These are phyloP conservation scores for Galagoides demidoff DNA, from an alignment of 2,797 vertebrate genomes.

Conservation along the genomic window DNA sequence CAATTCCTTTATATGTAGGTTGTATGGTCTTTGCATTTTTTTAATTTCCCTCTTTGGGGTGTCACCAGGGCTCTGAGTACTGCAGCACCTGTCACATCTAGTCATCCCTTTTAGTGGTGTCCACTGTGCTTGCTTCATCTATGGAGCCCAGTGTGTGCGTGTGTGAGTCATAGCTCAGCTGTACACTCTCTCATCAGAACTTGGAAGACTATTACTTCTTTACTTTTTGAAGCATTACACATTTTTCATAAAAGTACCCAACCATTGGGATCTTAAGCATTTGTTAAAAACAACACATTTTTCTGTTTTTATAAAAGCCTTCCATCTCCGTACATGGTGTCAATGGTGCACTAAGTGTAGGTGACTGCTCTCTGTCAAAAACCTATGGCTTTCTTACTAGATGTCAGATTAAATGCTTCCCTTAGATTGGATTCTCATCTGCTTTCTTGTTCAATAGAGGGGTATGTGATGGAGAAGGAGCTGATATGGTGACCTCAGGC, in stretches of 20 bases:
- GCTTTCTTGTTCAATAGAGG: not conserved
- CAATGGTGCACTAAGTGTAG: not conserved
- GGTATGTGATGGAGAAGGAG: not conserved
- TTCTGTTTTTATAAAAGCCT: slow-evolving; percentile 4
- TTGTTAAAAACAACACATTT: not conserved
- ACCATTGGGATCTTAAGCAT: not conserved
- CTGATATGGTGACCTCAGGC: not conserved
- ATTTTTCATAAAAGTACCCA: not conserved
- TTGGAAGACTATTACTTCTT: not conserved
- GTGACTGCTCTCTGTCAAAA: not conserved
- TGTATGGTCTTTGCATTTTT: not conserved
- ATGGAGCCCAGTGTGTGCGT: not conserved
- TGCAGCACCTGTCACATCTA: not conserved
- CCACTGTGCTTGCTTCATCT: not conserved
- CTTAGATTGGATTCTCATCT: not conserved
- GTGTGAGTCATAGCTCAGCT: not conserved
- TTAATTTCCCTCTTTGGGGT: not conserved
- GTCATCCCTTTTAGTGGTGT: not conserved
- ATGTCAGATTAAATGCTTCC: not conserved
- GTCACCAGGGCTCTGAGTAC: not conserved
- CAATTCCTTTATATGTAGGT: not conserved
- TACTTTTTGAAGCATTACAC: not conserved
- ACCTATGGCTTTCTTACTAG: not conserved
- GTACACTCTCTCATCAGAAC: not conserved
- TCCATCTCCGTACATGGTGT: not conserved